Percentiles rank a stretch among this genome's conserved stretches.
Conservation (phyloP, 1,140 invertebrate genomes). For the Phenacoccus solenopsis region DNA sequence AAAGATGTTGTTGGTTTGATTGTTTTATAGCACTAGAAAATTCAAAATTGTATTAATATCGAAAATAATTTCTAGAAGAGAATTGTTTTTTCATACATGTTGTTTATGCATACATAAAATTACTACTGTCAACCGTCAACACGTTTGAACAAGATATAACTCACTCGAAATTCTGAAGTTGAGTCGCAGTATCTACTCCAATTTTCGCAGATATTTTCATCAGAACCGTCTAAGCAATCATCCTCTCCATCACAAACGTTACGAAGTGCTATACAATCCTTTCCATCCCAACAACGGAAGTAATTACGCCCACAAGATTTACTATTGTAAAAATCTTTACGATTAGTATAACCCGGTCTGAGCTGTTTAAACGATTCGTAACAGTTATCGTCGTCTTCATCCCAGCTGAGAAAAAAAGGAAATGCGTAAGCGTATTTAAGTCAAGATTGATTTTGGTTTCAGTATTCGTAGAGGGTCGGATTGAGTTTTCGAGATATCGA, state of each 20-base stretch:
- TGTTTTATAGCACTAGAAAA: neutral
- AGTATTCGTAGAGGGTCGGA: too few species aligned
- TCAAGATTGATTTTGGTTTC: too few species aligned
- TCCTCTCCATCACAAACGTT: constrained; percentile 26
- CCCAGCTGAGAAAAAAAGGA: too few species aligned
- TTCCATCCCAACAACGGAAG: constrained; percentile 25
- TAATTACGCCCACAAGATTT: constrained; percentile 10
- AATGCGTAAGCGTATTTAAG: too few species aligned
- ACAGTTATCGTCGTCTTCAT: constrained; percentile 27
- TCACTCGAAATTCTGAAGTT: constrained; percentile 26
- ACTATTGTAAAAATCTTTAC: constrained; percentile 9
- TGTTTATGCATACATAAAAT: too few species aligned
- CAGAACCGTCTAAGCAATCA: constrained; percentile 27
- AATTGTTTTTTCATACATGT: too few species aligned
- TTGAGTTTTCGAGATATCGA: too few species aligned
- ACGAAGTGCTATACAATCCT: constrained; percentile 23
- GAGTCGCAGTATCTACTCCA: constrained; percentile 25
- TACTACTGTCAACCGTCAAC: too few species aligned
- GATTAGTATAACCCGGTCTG: constrained; percentile 6
- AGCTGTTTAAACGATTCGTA: constrained; percentile 16
- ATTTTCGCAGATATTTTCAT: constrained; percentile 26
- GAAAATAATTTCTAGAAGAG: too few species aligned
- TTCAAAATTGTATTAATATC: neutral
- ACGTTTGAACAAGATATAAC: neutral
- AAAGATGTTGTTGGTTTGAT: neutral